Base-by-base conservation (phyloP, 2,113 vertebrate species). In the Forbesichthys agassizii region DNA sequence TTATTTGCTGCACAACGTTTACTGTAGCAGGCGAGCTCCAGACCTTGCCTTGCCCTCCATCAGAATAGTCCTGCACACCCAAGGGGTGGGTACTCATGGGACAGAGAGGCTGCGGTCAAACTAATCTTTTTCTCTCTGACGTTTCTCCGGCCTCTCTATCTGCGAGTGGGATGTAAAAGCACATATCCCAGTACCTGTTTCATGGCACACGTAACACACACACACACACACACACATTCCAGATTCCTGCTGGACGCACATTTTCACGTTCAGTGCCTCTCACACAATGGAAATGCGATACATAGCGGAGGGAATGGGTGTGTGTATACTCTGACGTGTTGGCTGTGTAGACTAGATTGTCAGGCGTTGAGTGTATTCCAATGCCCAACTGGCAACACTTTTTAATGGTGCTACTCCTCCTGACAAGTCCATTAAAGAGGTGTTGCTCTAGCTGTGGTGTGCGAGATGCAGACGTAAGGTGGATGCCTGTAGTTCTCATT, bases 41-140 rank as follows among this genome's bases (percentile, higher is more conserved):
- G 78, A 84, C 86, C 84, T 85, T 87, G 76, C 60, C 1, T 58
- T 84, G 74, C 72, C 87, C 87, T 85, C 83, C 85, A 33, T 76
- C 82, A 89, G 84, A 88, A 89, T 90, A 90, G 87, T 80, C 77
- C 49, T 33, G 61, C 74, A 52, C 68, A 76, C 83, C 75, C 83
- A 77, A 69, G 81, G 75, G 83, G 64, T 47, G 63, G 68, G 71
- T 56, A 79, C 84, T 79, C 86, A 75, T 56, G 84, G 83, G 87
- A 27, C 27, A 89, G 77, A 46, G 61, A 71, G 77, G 82, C 75
- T 68, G 27, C 33, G 81, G 75, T 78, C 87, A 87, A 89, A 86
- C 84, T 85, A 88, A 71, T 72, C 72, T 55, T 73, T 74, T 59
- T 60, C 4, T 11, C 73, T 33, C 62, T 3, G 51, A 73, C 53